phyloP scores from a whole-genome alignment of 2,113 vertebrate genomes.

The Zosterops japonicus region DNA sequence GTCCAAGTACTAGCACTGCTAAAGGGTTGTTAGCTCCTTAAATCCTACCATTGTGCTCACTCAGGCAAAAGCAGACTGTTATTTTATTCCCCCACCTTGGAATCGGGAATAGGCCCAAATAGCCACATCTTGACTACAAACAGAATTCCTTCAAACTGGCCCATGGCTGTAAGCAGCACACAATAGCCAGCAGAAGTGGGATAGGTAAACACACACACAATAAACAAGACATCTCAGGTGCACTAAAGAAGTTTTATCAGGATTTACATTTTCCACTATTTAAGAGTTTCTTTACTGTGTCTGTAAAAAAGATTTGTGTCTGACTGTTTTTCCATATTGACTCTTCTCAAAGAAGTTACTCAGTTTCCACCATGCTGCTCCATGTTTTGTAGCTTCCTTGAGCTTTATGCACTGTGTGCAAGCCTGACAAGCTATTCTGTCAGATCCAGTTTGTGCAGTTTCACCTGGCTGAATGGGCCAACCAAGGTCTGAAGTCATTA shows the following conservation, averaged over 20 bases:
- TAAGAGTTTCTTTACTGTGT: background rate
- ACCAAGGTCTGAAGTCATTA: background rate
- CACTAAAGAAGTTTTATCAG: background rate
- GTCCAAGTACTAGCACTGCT: background rate
- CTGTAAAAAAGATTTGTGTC: background rate
- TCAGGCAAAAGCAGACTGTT: background rate
- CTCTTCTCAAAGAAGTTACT: background rate
- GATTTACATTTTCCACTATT: background rate
- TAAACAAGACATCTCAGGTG: background rate
- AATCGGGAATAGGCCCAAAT: background rate
- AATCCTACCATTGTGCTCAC: background rate
- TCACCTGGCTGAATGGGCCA: background rate
- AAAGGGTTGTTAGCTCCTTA: background rate
- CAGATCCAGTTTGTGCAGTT: background rate
- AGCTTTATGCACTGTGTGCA: background rate
- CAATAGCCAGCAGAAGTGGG: background rate
- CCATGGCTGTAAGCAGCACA: background rate
- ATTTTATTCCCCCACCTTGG: accelerated
- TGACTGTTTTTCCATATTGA: too few relatives aligned
- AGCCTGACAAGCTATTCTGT: background rate
- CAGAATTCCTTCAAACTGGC: background rate
- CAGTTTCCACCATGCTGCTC: background rate
- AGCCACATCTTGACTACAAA: background rate
- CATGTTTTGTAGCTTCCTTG: background rate
- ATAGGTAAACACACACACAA: background rate